A percentile compares a stretch with the other conserved stretches of the same genome.
phyloP scores from a whole-genome alignment of 2,797 vertebrate species.

The Thaleichthys pacificus region DNA sequence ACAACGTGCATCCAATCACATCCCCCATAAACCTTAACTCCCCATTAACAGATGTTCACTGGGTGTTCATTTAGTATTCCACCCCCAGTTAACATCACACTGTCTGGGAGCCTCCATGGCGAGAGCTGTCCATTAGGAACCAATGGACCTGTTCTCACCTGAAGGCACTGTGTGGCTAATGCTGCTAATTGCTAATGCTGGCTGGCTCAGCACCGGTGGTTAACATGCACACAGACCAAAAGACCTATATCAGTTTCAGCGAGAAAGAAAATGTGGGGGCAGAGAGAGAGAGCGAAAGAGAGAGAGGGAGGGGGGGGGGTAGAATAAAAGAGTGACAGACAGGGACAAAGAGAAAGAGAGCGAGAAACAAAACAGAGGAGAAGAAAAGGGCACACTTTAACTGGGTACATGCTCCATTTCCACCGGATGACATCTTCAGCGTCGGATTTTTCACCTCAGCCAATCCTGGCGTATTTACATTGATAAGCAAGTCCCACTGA shows the following conservation, averaged over 20 bases:
- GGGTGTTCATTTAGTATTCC: conserved; percentile 22
- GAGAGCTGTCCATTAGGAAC: neutral
- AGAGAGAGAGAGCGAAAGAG: neutral
- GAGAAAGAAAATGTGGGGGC: neutral
- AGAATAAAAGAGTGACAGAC: neutral
- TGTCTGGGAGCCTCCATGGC: conserved; percentile 12
- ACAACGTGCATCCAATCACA: conserved; percentile 50
- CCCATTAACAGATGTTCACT: conserved; percentile 44
- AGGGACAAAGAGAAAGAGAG: neutral
- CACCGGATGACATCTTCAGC: neutral
- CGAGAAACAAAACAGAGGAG: neutral
- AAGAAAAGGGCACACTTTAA: neutral
- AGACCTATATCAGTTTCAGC: neutral
- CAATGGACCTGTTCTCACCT: conserved; percentile 3
- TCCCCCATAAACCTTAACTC: conserved; percentile 49
- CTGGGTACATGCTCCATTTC: neutral
- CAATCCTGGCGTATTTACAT: no score
- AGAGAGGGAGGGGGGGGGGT: neutral
- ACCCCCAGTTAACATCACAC: conserved; percentile 25
- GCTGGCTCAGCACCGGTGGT: neutral
- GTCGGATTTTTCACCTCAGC: neutral
- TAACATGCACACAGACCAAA: neutral
- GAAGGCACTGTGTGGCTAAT: neutral
- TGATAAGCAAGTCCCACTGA: neutral
- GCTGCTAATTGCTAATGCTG: neutral